Conservation (phyloP, 1,140 invertebrate genomes). For the Ephestia elutella region DNA sequence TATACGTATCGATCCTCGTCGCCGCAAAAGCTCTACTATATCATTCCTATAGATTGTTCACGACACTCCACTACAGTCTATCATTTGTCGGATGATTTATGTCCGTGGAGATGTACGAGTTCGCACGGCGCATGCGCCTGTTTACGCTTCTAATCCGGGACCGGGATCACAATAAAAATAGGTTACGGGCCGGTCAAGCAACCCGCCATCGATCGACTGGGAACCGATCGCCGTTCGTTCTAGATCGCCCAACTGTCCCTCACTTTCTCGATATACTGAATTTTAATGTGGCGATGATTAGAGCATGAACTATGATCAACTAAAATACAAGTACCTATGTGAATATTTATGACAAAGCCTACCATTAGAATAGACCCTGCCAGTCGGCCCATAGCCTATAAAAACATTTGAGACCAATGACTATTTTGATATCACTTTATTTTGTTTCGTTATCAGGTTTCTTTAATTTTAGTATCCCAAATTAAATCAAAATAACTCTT, state of each 20-base stretch:
- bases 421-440: no score
- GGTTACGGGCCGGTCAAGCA: slow-evolving; percentile 39
- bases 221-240: slow-evolving; percentile 13
- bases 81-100: slow-evolving; percentile 15
- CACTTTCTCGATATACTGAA: background rate
- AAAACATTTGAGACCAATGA: no score
- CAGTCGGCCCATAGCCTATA: no score
- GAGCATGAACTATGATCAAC: no score
- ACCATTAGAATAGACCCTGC: no score
- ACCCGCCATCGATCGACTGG: slow-evolving; percentile 30
- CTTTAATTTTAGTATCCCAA: no score
- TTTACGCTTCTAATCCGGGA: slow-evolving; percentile 36
- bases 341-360: no score
- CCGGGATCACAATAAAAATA: slow-evolving; percentile 44
- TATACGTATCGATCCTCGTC: no score
- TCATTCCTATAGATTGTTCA: background rate
- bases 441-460: no score
- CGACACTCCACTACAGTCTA: background rate
- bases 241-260: background rate
- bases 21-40: background rate
- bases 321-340: no score
- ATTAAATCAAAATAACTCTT: no score
- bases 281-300: background rate
- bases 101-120: slow-evolving; percentile 4
- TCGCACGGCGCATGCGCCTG: slow-evolving; percentile 27